A percentile compares a stretch with the other conserved stretches of the same genome.
These are phyloP conservation scores for Eulemur albifrons DNA, from an alignment of 2,797 vertebrate genomes.

Conservation along the genomic window DNA sequence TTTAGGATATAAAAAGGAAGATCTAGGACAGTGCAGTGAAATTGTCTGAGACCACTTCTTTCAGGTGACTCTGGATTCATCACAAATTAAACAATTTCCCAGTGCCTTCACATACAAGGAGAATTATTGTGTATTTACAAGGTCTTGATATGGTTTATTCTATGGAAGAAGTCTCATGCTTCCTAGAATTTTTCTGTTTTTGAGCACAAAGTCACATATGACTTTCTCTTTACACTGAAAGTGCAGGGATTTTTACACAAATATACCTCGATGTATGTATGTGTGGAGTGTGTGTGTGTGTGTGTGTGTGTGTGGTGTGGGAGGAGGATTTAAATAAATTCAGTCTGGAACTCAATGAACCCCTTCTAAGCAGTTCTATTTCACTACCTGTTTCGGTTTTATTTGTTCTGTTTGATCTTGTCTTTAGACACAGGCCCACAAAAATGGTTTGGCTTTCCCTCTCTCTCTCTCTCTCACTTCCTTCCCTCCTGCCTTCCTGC, in stretches of 20 bases:
- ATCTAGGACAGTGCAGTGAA: not conserved
- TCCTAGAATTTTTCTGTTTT: not conserved
- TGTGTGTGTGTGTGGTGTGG: not conserved
- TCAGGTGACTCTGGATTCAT: not conserved
- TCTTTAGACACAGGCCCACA: not conserved
- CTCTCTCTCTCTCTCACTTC: not conserved
- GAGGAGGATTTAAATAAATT: not conserved
- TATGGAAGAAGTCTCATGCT: not conserved
- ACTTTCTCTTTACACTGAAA: not conserved
- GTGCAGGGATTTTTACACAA: not conserved
- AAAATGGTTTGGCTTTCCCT: not conserved
- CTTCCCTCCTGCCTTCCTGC: not conserved
- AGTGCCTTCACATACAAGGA: not conserved
- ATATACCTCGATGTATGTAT: not conserved
- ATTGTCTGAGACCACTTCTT: not conserved
- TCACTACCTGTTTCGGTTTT: fast-evolving
- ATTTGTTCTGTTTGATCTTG: not conserved
- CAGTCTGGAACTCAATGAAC: not conserved
- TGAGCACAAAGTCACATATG: not conserved
- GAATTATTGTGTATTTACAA: not conserved
- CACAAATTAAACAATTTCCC: not conserved
- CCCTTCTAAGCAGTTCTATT: not conserved
- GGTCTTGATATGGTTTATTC: not conserved
- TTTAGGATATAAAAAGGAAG: not conserved
- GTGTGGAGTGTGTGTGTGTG: not conserved